Evolutionary conservation across 2,113 vertebrate genomes (phyloP).

Genomic region (Phainopepla nitens): DNA sequence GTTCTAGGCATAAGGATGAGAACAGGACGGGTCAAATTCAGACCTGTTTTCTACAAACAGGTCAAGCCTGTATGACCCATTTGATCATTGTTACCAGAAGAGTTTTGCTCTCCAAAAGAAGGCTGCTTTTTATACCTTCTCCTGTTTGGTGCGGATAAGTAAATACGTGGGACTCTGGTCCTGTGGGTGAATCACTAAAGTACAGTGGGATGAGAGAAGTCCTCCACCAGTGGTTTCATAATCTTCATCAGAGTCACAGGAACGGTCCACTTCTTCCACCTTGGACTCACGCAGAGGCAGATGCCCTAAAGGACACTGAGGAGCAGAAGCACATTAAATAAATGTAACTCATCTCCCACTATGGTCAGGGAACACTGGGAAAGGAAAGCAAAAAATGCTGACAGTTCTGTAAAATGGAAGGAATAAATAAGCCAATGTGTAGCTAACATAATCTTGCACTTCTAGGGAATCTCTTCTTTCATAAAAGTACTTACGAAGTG

Average conservation of each 20-base stretch:
- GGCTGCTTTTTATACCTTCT: conserved; percentile 76
- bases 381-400: background rate
- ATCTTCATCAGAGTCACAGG: conserved; percentile 89
- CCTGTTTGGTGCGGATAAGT: conserved; percentile 87
- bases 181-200: conserved; percentile 82
- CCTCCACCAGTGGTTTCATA: conserved; percentile 82
- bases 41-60: background rate
- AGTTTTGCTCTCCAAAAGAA: background rate
- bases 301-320: conserved; percentile 82
- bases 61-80: background rate
- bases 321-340: background rate
- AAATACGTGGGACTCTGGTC: conserved; percentile 88
- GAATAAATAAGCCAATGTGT: background rate
- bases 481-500: background rate
- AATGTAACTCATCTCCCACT: background rate
- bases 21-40: background rate
- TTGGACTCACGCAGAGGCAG: conserved; percentile 77
- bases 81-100: background rate
- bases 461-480: background rate
- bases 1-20: conserved; percentile 67
- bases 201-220: conserved; percentile 84
- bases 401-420: background rate
- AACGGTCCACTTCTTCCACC: conserved; percentile 88
- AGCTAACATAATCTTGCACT: background rate
- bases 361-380: background rate